phyloP scores from a whole-genome alignment of 2,113 vertebrate genomes.

The Ceuthmochares aereus region DNA sequence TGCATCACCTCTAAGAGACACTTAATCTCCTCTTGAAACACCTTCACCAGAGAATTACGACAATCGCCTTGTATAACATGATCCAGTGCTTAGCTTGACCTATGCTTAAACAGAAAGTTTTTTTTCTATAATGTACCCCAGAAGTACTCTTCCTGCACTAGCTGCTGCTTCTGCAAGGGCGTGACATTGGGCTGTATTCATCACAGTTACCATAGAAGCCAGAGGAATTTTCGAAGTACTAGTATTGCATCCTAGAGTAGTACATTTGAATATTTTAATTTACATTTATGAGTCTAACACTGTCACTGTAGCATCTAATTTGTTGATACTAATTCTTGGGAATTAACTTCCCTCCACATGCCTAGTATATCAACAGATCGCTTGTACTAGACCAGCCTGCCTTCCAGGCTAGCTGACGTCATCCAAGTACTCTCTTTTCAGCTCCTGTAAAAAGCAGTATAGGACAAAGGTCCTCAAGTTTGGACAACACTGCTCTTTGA shows the following conservation, averaged over 20 bases:
- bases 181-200: neutral
- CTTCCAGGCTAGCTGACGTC: accelerated
- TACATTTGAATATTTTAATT: neutral
- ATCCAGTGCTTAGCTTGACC: neutral
- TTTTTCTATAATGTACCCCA: neutral
- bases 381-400: neutral
- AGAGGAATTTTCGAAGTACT: neutral
- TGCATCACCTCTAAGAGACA: neutral
- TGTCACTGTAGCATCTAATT: neutral
- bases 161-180: neutral
- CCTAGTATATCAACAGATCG: neutral
- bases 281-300: neutral
- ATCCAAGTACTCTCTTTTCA: too few species aligned
- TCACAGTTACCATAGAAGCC: accelerated
- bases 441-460: neutral
- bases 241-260: accelerated
- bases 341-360: neutral
- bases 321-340: neutral
- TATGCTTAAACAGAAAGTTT: neutral
- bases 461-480: neutral
- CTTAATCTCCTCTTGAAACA: slow-evolving; percentile 15
- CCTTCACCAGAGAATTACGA: neutral
- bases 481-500: neutral
- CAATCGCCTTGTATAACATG: neutral
- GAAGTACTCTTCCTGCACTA: neutral